Percentiles rank a stretch among this genome's conserved stretches.
Conservation (phyloP, 1,140 invertebrate genomes). For the Prorops nasuta region DNA sequence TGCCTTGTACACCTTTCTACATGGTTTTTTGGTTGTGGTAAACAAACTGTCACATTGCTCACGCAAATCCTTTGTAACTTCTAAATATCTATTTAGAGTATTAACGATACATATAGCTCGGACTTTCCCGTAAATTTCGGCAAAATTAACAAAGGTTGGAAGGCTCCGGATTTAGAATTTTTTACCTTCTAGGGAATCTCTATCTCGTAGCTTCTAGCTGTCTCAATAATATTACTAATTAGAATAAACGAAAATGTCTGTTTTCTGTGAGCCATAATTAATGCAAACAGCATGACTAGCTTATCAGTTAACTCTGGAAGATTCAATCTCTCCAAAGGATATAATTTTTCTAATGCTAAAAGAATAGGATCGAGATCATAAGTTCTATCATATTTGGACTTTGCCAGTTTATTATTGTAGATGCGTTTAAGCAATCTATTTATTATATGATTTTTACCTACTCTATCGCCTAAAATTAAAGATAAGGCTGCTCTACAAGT, state of each 20-base stretch:
- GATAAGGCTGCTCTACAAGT: not conserved
- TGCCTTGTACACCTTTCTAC: no score
- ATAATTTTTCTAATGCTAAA: not conserved
- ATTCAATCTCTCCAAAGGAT: not conserved
- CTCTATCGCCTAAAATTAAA: not conserved
- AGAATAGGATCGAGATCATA: not conserved
- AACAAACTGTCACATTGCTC: no score
- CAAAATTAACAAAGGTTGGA: slow-evolving; percentile 4
- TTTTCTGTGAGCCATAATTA: slow-evolving; percentile 10
- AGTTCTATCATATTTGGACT: not conserved
- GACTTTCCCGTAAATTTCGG: slow-evolving; percentile 9
- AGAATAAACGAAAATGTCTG: slow-evolving; percentile 11
- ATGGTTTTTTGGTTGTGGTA: no score
- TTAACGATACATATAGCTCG: slow-evolving; percentile 8
- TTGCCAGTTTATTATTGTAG: not conserved
- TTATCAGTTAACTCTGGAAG: not conserved
- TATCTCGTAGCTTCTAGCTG: not conserved
- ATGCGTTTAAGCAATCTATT: not conserved
- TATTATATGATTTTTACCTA: not conserved
- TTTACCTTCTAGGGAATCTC: slow-evolving; percentile 9
- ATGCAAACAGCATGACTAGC: not conserved
- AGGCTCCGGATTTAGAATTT: slow-evolving; percentile 7
- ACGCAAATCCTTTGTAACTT: not conserved
- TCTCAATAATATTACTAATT: slow-evolving; percentile 1
- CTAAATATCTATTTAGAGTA: slow-evolving; percentile 4